Conservation (phyloP, 2,113 vertebrate species). For the Gavia stellata region DNA sequence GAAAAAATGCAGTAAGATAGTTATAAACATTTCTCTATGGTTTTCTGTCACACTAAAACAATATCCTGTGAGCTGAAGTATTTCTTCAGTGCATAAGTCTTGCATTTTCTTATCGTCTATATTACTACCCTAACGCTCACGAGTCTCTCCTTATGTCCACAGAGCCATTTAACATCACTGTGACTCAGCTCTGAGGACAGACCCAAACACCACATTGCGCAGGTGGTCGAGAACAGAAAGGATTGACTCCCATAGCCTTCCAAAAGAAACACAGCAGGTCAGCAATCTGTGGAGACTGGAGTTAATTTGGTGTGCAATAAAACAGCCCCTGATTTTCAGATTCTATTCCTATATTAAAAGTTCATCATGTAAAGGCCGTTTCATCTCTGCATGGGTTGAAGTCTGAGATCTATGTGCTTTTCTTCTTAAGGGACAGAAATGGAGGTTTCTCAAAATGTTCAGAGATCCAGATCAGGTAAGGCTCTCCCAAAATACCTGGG, state of each 20-base stretch:
- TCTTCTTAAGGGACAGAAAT: background rate
- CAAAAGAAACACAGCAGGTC: background rate
- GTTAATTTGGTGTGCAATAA: background rate
- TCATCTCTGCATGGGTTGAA: background rate
- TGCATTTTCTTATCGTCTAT: background rate
- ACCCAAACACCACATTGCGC: background rate
- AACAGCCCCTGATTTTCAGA: background rate
- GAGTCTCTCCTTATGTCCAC: fast-evolving
- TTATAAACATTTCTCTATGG: background rate
- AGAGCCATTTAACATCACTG: background rate
- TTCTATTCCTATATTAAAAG: background rate
- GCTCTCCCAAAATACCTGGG: background rate
- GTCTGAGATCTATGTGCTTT: background rate
- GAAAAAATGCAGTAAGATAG: background rate
- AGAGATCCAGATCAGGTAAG: background rate
- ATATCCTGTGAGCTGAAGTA: background rate
- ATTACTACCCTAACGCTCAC: background rate
- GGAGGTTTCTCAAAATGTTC: background rate
- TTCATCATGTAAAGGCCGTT: background rate
- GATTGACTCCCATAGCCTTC: background rate
- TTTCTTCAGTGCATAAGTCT: background rate
- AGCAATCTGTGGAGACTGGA: background rate
- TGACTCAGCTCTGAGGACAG: background rate
- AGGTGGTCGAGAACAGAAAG: background rate
- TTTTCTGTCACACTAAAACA: background rate